Base-by-base conservation (phyloP, 2,888 invertebrate species). In the Torymus tubicola region DNA sequence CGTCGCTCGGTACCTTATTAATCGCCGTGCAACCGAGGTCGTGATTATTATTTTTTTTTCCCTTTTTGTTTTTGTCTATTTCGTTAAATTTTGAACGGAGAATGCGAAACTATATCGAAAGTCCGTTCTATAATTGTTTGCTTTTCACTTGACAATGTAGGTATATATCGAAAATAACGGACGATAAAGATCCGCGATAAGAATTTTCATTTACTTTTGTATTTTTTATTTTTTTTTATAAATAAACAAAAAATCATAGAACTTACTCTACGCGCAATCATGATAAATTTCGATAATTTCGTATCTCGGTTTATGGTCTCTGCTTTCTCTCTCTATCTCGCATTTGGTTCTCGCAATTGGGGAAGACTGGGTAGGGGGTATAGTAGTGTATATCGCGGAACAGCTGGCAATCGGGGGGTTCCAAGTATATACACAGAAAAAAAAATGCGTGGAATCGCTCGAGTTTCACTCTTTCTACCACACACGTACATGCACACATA, bases 291-390 rank as follows among this genome's bases (percentile, higher is more conserved):
- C 21, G 2, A 21, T 42, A 42, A 42, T 42, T 42, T 42, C 42
- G 42, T 8, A 60, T 57, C 42, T 13, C 31, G 50, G 58, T 58
- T 55, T 69, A 63, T 68, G 5, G 14, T 24, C 58, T 42, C 42
- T 76, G n/a, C 8, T 18, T 60, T 52, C 52, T 31, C 63, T 18
- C 21, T 65, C 24, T 21, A 42, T 74, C 65, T 73, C 68, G 65
- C 71, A 71, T 58, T 64, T 50, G 74, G 78, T 68, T 65, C 67
- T 81, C 75, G 61, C 68, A 72, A 68, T 71, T 81, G 67, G 72
- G 82, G 82, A 82, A 82, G 82, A 83, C 82, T 75, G 71, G 72
- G n/a, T 72, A 68, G 63, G 70, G 61, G 50, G 55, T 18, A 14
- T 21, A 21, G 21, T 21, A 18, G 52, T 14, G 64, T 12, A 64